Evolutionary conservation across 2,113 vertebrate genomes (phyloP).

Genomic region (Illadopsis cleaveri): DNA sequence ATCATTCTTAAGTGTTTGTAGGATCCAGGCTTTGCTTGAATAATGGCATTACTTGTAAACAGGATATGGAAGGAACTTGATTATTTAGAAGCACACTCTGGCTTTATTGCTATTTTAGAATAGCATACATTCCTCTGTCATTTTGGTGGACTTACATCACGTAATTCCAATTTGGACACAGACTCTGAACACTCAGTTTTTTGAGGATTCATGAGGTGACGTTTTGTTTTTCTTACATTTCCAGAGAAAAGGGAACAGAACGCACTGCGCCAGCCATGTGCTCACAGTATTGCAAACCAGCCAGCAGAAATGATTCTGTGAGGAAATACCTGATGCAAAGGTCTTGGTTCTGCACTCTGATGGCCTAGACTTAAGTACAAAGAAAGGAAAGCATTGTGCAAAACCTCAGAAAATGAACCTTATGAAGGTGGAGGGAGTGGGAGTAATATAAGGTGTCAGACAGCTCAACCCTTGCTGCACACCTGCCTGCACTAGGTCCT

Average conservation of each 20-base stretch:
- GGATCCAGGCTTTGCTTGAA: neutral
- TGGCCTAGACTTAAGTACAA: neutral
- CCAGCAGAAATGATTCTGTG: neutral
- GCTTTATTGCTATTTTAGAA: neutral
- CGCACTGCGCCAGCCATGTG: neutral
- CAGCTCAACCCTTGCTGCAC: neutral
- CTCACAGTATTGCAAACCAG: neutral
- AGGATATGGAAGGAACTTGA: neutral
- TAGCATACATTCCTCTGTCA: neutral
- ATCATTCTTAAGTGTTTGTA: neutral
- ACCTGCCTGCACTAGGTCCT: no score
- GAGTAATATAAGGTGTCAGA: neutral
- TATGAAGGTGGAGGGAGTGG: neutral
- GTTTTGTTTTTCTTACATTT: neutral
- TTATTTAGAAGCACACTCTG: neutral
- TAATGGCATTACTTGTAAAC: neutral
- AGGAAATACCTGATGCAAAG: neutral
- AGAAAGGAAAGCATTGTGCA: neutral
- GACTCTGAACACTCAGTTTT: neutral
- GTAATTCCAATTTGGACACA: neutral
- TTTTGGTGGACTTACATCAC: neutral
- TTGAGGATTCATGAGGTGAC: neutral
- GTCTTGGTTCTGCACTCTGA: neutral
- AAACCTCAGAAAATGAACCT: neutral
- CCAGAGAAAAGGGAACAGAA: neutral